Evolutionary conservation across 2,797 vertebrate genomes (phyloP), one percentile per base, ranked within the genome.

Genomic region (Gymnothorax reevesii): DNA sequence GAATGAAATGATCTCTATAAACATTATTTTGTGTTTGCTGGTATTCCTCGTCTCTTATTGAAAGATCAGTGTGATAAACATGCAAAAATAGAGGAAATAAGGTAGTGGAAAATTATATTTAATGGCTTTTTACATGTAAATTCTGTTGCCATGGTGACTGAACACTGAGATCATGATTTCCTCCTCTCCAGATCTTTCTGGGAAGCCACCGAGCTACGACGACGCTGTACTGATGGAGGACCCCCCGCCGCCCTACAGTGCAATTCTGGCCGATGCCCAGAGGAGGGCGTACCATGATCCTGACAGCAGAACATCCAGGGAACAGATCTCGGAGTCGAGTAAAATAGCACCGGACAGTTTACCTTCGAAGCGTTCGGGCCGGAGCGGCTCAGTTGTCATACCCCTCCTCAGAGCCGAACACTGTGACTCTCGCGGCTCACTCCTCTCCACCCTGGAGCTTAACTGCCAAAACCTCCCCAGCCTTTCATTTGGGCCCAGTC

Each of bases 191-290:
- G 97, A 98, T 86, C 88, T 95, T 64, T 97, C 97, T 5, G 95
- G 94, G 82, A 98, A 98, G 91, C 98, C 98, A 0, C 98, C 98
- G 0, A 98, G 97, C 91, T 99, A 98, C 0, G 98, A 99, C 91
- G 98, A 99, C 89, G 98, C 98, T 0, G 96, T 99, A 84, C 94
- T 98, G 93, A 99, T 99, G 98, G 98, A 98, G 20, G 98, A 98
- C 89, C 97, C 98, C 52, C 98, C 98, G 0, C 98, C 98, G 0
- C 97, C 98, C 6, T 98, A 99, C 95, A 98, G 97, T 27, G 97
- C 98, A 91, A 98, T 99, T 86, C 93, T 98, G 91, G 97, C 97
- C 0, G 97, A 98, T 93, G 97, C 97, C 0, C 93, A 97, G 71
- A 97, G 96, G 12, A 97, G 97, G 87, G 96, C 96, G 80, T 97